Percentiles rank a stretch among this genome's conserved stretches.
phyloP scores from a whole-genome alignment of 2,113 vertebrate genomes.

The Hylia prasina region DNA sequence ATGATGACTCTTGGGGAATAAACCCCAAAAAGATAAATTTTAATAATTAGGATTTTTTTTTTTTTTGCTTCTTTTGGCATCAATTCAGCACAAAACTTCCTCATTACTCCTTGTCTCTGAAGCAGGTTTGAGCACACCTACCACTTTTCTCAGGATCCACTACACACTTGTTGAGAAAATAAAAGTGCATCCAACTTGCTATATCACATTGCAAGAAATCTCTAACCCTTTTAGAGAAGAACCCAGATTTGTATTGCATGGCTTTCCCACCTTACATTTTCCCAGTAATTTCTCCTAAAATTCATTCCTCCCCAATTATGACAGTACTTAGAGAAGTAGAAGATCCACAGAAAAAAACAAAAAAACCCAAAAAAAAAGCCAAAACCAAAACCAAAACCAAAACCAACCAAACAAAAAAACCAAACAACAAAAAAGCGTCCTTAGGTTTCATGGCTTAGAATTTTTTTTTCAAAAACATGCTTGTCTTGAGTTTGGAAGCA shows the following conservation, averaged over 20 bases:
- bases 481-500: no score
- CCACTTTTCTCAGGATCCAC: neutral
- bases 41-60: neutral
- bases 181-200: neutral
- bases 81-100: neutral
- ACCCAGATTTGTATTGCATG: neutral
- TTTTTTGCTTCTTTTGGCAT: neutral
- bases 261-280: neutral
- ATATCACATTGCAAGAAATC: neutral
- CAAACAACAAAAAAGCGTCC: neutral
- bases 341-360: neutral
- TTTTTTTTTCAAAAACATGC: neutral
- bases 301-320: neutral
- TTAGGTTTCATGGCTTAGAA: neutral
- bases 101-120: neutral
- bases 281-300: neutral
- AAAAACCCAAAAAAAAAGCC: no score
- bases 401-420: no score
- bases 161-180: neutral
- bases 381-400: no score
- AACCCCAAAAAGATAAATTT: fast-evolving
- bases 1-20: neutral
- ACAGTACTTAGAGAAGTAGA: neutral
- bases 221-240: neutral
- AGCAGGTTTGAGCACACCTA: neutral